Evolutionary conservation across 2,113 vertebrate genomes (phyloP).

Genomic region (Halichoerus grypus): DNA sequence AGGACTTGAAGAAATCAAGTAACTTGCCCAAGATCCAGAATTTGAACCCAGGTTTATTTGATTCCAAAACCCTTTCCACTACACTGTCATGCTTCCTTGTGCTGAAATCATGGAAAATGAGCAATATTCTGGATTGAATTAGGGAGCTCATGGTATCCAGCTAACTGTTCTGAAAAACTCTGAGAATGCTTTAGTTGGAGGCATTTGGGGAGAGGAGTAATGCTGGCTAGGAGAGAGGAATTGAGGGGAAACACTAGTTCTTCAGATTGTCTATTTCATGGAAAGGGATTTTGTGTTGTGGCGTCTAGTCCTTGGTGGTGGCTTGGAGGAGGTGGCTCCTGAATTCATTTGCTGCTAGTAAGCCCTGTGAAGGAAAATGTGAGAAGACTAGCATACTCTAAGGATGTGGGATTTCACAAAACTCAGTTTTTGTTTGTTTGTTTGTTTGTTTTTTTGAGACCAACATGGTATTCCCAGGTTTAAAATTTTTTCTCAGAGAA

Average conservation of each 20-base stretch:
- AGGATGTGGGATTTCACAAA: constrained; percentile 1
- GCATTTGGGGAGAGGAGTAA: neutral
- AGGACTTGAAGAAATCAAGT: neutral
- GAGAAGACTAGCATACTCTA: neutral
- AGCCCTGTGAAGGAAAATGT: neutral
- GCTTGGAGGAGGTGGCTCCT: constrained; percentile 21
- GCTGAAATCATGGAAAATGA: constrained; percentile 50
- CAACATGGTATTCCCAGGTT: neutral
- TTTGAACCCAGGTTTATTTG: constrained; percentile 30
- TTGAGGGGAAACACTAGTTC: neutral
- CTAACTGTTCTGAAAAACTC: neutral
- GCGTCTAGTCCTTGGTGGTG: neutral
- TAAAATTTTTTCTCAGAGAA: constrained; percentile 43
- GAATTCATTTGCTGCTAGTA: neutral
- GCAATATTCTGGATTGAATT: neutral
- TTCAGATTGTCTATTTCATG: neutral
- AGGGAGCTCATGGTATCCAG: neutral
- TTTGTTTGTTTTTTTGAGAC: neutral
- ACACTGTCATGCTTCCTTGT: neutral
- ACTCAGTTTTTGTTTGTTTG: neutral
- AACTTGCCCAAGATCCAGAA: constrained; percentile 26
- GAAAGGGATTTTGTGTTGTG: neutral
- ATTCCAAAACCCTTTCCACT: neutral
- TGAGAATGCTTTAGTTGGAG: neutral
- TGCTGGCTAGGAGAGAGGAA: neutral